Evolutionary conservation across 2,888 invertebrate genomes (phyloP).

Genomic region (Plagodis dolabraria): DNA sequence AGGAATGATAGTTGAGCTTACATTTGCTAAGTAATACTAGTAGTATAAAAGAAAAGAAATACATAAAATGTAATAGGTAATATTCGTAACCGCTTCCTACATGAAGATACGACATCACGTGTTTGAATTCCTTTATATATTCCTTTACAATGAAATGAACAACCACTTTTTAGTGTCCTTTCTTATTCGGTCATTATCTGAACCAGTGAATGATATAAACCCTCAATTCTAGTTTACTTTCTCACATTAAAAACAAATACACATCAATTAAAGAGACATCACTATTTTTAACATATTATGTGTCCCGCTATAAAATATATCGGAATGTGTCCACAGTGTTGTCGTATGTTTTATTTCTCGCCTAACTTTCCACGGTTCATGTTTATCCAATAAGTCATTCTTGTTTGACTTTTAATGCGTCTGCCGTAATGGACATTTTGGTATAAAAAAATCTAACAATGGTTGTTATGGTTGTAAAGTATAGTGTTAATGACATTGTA

Average conservation of each 20-base stretch:
- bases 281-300: constrained; percentile 19
- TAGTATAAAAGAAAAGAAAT: neutral
- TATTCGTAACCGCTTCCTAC: neutral
- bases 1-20: too few relatives aligned
- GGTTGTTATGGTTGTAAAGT: constrained; percentile 18
- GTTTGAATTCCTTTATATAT: neutral
- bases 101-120: neutral
- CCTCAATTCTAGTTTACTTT: constrained; percentile 10
- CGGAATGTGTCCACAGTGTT: constrained; percentile 9
- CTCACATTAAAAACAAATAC: constrained; percentile 18
- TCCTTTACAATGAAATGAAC: neutral
- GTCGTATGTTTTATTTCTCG: constrained; percentile 19
- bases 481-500: constrained; percentile 12
- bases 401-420: constrained; percentile 22
- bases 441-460: constrained; percentile 21
- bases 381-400: constrained; percentile 31
- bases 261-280: constrained; percentile 20
- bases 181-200: neutral
- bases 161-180: neutral
- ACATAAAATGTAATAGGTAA: too few relatives aligned
- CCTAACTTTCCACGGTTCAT: constrained; percentile 9
- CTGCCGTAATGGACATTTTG: constrained; percentile 8
- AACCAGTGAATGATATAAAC: neutral
- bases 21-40: too few relatives aligned
- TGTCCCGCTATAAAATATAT: constrained; percentile 17